Conservation (phyloP, 2,888 invertebrate species). For the Andrena trimmerana region DNA sequence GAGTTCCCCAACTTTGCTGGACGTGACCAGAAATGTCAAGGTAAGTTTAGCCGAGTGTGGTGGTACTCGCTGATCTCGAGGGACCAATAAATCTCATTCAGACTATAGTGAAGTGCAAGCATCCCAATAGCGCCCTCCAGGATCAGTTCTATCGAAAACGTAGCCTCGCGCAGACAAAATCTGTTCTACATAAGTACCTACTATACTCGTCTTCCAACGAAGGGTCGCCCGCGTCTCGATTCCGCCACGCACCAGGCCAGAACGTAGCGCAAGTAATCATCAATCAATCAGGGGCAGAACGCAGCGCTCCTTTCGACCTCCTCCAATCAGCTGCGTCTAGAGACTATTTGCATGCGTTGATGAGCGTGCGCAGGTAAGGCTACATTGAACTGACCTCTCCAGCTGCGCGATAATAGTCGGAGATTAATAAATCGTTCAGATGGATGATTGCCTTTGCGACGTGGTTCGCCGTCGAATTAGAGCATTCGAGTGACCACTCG, state of each 20-base stretch:
- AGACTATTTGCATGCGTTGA: conserved; percentile 2
- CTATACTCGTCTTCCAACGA: background rate
- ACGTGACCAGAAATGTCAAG: no score
- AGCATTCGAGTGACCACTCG: conserved; percentile 8
- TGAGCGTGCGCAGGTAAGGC: conserved; percentile 39
- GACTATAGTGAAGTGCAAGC: no score
- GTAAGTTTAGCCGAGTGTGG: no score
- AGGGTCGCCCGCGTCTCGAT: background rate
- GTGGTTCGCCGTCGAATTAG: conserved; percentile 48
- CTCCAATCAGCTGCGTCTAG: conserved; percentile 6
- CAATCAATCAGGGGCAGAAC: background rate
- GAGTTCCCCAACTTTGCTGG: no score
- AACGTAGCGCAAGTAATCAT: background rate
- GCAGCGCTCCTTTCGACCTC: background rate
- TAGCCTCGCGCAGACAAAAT: background rate
- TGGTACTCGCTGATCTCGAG: no score
- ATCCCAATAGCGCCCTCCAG: no score
- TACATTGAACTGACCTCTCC: conserved; percentile 50
- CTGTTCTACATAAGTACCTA: background rate
- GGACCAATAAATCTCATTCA: no score
- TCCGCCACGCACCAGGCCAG: background rate
- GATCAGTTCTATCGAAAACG: background rate
- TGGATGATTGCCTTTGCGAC: conserved; percentile 54
- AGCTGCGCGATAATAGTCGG: conserved; percentile 54
- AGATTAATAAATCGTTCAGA: conserved; percentile 67